Evolutionary conservation across 2,888 invertebrate genomes (phyloP).

Genomic region (Agrochola circellaris): DNA sequence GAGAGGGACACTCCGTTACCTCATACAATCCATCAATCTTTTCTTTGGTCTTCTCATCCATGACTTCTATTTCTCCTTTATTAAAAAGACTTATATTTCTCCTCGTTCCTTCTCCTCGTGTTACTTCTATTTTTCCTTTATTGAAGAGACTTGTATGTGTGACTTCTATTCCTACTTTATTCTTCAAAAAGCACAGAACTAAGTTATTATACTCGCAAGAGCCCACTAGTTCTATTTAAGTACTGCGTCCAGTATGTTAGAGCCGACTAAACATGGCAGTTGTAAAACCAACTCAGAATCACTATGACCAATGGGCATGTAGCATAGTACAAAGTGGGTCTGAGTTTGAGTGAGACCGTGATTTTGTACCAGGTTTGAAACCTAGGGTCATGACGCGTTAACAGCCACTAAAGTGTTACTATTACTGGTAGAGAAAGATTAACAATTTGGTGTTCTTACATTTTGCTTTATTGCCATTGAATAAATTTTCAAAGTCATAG

Average conservation of each 20-base stretch:
- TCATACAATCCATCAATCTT: too few relatives aligned
- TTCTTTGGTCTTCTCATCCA: too few relatives aligned
- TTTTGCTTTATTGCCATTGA: slow-evolving; percentile 49
- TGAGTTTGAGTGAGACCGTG: neutral
- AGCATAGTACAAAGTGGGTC: neutral
- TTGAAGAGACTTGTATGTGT: neutral
- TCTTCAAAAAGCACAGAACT: neutral
- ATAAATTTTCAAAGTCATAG: slow-evolving; percentile 41
- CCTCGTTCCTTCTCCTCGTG: too few relatives aligned
- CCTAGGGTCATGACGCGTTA: too few relatives aligned
- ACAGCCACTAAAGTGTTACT: neutral
- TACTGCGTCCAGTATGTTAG: too few relatives aligned
- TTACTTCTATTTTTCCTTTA: neutral
- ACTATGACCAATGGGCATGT: neutral
- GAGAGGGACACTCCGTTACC: too few relatives aligned
- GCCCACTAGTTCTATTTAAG: neutral
- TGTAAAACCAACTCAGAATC: neutral
- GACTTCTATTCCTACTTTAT: neutral
- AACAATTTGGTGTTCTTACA: slow-evolving; percentile 35
- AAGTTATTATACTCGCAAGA: neutral
- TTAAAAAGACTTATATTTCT: too few relatives aligned
- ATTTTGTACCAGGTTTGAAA: too few relatives aligned
- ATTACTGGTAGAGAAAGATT: too few relatives aligned
- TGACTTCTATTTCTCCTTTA: too few relatives aligned
- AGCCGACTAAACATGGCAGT: neutral